phyloP scores from a whole-genome alignment of 2,113 vertebrate genomes.

The Numida meleagris region DNA sequence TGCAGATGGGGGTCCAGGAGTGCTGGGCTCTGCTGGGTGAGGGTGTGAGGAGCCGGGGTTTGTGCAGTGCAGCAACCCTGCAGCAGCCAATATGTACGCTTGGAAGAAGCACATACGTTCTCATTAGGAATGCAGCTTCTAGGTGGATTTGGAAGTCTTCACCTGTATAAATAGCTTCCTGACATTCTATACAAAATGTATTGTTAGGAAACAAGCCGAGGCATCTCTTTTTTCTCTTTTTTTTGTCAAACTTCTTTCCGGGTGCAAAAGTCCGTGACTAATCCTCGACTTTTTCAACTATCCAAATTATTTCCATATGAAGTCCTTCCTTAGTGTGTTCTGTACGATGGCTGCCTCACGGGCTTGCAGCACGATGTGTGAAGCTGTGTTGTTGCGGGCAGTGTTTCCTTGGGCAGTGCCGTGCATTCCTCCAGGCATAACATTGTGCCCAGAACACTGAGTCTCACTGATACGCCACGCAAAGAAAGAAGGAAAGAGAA shows the following conservation, averaged over 20 bases:
- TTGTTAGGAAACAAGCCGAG: neutral
- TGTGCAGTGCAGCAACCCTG: neutral
- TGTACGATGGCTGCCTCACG: neutral
- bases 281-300: neutral
- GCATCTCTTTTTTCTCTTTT: neutral
- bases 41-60: accelerated
- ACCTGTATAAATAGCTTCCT: neutral
- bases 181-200: neutral
- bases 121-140: neutral
- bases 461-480: neutral
- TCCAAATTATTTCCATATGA: neutral
- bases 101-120: neutral
- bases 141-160: neutral
- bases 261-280: neutral
- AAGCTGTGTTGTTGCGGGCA: neutral
- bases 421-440: neutral
- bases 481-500: neutral
- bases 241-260: neutral
- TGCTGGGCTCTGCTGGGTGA: neutral
- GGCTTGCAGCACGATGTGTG: neutral
- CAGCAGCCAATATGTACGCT: neutral
- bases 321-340: neutral
- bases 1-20: neutral
- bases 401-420: neutral
- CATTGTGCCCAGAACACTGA: neutral